phyloP scores from a whole-genome alignment of 2,113 vertebrate species.

The Myxocyprinus asiaticus region DNA sequence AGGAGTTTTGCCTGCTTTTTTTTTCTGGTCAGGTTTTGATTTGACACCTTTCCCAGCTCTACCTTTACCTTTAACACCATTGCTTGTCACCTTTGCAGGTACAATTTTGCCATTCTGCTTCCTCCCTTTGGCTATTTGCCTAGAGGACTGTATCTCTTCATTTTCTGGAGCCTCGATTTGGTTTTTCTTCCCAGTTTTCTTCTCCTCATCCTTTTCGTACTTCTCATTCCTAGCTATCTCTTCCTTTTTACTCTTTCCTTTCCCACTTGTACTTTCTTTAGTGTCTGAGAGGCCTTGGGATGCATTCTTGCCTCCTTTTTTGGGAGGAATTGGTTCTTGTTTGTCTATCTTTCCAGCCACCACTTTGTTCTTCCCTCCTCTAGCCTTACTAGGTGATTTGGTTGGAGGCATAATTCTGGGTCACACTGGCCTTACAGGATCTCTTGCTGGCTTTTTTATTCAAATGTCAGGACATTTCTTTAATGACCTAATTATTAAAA shows the following conservation, averaged over 20 bases:
- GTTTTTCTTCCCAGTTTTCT: background rate
- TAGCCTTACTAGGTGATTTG: conserved; percentile 54
- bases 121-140: conserved; percentile 31
- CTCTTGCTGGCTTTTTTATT: conserved; percentile 2
- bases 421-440: conserved; percentile 13
- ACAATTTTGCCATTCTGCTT: conserved; percentile 19
- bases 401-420: conserved; percentile 59
- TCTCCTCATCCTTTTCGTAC: conserved; percentile 34
- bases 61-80: conserved; percentile 3
- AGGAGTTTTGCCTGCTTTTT: conserved; percentile 14
- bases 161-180: conserved; percentile 24
- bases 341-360: conserved; percentile 45
- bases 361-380: conserved; percentile 53
- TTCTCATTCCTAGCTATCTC: conserved; percentile 21
- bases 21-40: conserved; percentile 46
- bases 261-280: conserved; percentile 26
- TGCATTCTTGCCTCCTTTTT: conserved; percentile 39
- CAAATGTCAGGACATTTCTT: conserved; percentile 36
- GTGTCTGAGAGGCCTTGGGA: conserved; percentile 38
- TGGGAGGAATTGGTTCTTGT: conserved; percentile 40
- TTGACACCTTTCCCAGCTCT: conserved; percentile 48
- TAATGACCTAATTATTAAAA: conserved; percentile 26
- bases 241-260: conserved; percentile 41
- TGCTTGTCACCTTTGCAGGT: conserved; percentile 32
- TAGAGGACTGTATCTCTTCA: conserved; percentile 22